These are phyloP conservation scores for Sebastes kiyomatsui DNA, from an alignment of 2,797 vertebrate species.

Conservation along the genomic window DNA sequence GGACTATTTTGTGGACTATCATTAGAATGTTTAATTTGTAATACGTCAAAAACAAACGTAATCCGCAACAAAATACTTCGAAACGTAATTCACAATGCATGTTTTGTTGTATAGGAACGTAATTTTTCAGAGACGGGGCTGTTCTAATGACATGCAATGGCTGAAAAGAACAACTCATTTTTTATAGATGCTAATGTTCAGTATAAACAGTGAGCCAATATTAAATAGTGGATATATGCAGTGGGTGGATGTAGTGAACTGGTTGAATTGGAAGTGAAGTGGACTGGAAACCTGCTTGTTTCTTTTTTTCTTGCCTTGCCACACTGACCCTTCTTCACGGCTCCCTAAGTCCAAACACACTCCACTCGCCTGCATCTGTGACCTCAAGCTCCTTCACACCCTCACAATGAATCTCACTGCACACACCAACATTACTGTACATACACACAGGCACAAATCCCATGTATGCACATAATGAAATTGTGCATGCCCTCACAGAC, in stretches of 20 bases:
- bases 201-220: neutral
- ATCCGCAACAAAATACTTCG: no score
- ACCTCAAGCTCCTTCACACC: constrained; percentile 25
- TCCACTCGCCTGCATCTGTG: constrained; percentile 26
- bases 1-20: no score
- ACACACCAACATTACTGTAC: neutral
- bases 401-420: neutral
- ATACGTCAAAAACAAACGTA: no score
- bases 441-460: neutral
- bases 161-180: neutral
- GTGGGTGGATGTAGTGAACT: neutral
- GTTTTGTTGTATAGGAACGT: neutral
- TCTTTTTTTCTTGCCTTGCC: constrained; percentile 27
- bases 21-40: no score
- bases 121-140: no score
- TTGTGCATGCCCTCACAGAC: constrained; percentile 21
- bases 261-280: constrained; percentile 51
- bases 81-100: no score
- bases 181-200: neutral
- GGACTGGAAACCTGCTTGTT: constrained; percentile 49
- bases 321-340: neutral
- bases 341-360: constrained; percentile 12
- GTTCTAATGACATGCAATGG: neutral
- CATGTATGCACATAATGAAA: constrained; percentile 13
- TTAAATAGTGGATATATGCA: neutral